phyloP scores from a whole-genome alignment of 2,888 invertebrate genomes.

The Halictus quadricinctus region DNA sequence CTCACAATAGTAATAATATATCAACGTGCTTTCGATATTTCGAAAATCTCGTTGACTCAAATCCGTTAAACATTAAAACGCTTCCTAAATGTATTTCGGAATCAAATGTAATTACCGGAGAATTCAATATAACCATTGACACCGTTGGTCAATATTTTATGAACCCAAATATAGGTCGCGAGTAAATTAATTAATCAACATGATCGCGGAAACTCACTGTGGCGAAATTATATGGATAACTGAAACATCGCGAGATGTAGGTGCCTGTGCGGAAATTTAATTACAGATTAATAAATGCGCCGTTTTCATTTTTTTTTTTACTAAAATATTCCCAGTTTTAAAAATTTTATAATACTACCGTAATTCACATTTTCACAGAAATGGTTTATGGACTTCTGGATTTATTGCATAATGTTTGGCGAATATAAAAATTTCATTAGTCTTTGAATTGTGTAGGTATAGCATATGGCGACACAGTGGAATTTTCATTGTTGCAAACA shows the following conservation, averaged over 20 bases:
- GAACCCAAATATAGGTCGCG: background rate
- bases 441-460: background rate
- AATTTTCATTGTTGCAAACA: no score
- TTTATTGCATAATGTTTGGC: background rate
- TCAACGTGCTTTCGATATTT: background rate
- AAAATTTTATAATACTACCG: no score
- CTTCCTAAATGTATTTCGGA: background rate
- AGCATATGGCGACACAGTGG: background rate
- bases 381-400: no score
- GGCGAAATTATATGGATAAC: background rate
- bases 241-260: background rate
- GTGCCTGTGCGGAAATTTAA: background rate
- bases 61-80: background rate
- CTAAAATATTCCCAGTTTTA: background rate
- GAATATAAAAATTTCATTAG: background rate
- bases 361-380: no score
- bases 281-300: background rate
- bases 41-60: background rate
- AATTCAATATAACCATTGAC: conserved; percentile 2
- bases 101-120: background rate
- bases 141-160: conserved; percentile 7
- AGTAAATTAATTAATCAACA: conserved; percentile 19
- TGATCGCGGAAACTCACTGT: conserved; percentile 1
- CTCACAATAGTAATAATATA: background rate
- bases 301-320: background rate